Evolutionary conservation across 2,113 vertebrate genomes (phyloP).

Genomic region (Natator depressus): DNA sequence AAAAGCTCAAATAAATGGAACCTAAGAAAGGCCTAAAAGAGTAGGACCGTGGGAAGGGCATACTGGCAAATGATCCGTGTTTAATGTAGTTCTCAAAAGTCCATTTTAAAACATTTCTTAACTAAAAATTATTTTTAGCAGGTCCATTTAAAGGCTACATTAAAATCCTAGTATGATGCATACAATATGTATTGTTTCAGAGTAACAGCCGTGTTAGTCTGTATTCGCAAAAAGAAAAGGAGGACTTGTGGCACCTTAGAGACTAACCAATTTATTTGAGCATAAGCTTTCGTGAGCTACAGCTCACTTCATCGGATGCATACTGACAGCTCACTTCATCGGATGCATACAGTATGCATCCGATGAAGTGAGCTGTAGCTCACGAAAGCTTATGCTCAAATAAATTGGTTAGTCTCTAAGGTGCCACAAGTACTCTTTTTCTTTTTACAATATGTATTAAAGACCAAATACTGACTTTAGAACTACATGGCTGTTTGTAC

Average conservation of each 20-base stretch:
- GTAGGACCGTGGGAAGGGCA: background rate
- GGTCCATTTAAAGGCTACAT: background rate
- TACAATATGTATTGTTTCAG: background rate
- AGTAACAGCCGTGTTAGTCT: too few species aligned
- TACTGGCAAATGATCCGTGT: background rate
- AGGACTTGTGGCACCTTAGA: too few species aligned
- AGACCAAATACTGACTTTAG: background rate
- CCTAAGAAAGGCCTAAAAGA: slow-evolving; percentile 28
- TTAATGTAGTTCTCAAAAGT: slow-evolving; percentile 34
- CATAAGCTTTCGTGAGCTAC: too few species aligned
- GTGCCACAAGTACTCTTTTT: too few species aligned
- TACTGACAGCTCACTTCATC: too few species aligned
- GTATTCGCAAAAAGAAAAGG: too few species aligned
- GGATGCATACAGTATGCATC: too few species aligned
- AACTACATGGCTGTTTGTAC: slow-evolving; percentile 7
- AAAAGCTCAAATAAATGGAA: slow-evolving; percentile 47
- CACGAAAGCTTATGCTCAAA: too few species aligned
- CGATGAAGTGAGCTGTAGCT: too few species aligned
- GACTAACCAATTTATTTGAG: too few species aligned
- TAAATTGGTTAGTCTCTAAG: too few species aligned
- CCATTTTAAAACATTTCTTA: slow-evolving; percentile 22
- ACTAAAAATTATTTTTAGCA: background rate
- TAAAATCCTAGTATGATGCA: background rate
- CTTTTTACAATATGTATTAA: background rate
- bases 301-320: too few species aligned